phyloP scores from a whole-genome alignment of 2,888 invertebrate genomes.

The Sussaba pulchella region DNA sequence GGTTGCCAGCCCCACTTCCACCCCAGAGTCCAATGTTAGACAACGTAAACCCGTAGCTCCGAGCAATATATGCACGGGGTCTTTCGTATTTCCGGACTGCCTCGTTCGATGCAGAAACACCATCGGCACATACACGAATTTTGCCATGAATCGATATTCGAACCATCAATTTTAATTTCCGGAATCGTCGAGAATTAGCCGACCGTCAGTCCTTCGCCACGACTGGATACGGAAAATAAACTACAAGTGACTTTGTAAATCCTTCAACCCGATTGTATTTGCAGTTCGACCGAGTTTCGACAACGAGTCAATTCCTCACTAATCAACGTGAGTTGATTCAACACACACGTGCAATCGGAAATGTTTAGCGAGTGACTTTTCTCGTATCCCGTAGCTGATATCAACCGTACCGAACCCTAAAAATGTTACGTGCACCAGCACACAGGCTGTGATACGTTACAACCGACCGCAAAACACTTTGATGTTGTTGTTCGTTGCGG shows the following conservation, averaged over 20 bases:
- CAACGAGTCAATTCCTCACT: not conserved
- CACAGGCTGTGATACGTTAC: not conserved
- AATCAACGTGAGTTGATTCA: constrained; percentile 26
- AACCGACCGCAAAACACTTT: not conserved
- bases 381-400: constrained; percentile 22
- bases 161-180: constrained; percentile 76
- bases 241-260: constrained; percentile 5
- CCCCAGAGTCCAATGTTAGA: no score
- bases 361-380: constrained; percentile 24
- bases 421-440: constrained; percentile 5
- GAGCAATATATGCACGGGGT: not conserved
- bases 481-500: not conserved
- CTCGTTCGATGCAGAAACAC: constrained; percentile 1
- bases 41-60: not conserved
- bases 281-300: not conserved
- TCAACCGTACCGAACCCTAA: not conserved
- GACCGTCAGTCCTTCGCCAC: not conserved
- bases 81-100: constrained; percentile 46
- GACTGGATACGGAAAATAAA: not conserved
- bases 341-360: constrained; percentile 11
- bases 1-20: not conserved
- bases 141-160: constrained; percentile 75
- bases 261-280: not conserved
- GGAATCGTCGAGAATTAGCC: no score
- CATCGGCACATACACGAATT: not conserved